Evolutionary conservation across 2,888 invertebrate species (phyloP), one percentile per base, ranked within the genome.

Genomic region (Nasonia oneida): DNA sequence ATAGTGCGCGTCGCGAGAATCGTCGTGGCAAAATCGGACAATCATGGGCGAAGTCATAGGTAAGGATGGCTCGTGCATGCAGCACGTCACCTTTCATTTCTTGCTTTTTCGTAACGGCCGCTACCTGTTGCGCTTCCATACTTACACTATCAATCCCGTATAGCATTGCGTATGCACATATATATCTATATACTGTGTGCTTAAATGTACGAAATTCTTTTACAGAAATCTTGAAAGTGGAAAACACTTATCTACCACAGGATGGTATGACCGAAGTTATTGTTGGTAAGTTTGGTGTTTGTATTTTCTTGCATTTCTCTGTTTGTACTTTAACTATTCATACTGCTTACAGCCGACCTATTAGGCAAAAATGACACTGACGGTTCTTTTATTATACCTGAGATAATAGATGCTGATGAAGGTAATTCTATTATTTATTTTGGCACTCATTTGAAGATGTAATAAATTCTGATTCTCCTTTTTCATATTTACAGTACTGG

Each of bases 171-270:
- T 77, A 77, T 53, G n/a, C 39, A 37, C n/a, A n/a, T 42, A 14
- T 39, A 12, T 29, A 14, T 73, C 1, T 50, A 33, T 37, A 67
- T 15, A n/a, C 14, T 39, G 42, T 12, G 14, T 42, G 2, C 8
- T 47, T n/a, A 12, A n/a, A 6, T 42, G 18, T 18, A 67, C 83
- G 76, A 75, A 15, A 71, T 78, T 73, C 42, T 50, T 74, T 81
- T 90, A 64, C 87, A 91, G 91, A 91, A 83, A 86, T 91, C 61
- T 83, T 91, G 33, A 89, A 90, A 87, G 88, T 91, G n/a, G 89
- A 91, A 67, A 87, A 89, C 33, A 86, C 88, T 53, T 84, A 83
- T 39, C 74, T 88, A 47, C 86, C 87, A 39, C 47, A 74, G 50
- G 88, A 89, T 57, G 57, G 70, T 12, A 85, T 87, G 82, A 86